Base-by-base conservation (phyloP, 2,888 invertebrate genomes). In the Suillia variegata region DNA sequence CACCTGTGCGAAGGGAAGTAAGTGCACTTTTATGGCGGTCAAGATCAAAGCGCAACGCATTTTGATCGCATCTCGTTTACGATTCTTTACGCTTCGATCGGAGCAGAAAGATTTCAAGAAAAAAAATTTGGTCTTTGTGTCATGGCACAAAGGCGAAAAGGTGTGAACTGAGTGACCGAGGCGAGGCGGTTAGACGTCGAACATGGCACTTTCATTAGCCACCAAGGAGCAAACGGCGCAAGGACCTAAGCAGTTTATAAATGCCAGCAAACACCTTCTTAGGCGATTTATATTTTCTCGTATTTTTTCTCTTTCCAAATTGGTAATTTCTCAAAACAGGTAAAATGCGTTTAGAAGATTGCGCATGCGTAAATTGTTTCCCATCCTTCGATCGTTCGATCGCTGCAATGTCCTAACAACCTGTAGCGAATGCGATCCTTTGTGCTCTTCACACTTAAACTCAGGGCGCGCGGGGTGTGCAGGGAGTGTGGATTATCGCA, bases 361-460 rank as follows among this genome's bases (percentile, higher is more conserved):
- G n/a, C n/a, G n/a, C n/a, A n/a, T n/a, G n/a, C n/a, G n/a, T n/a
- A n/a, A n/a, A n/a, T n/a, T n/a, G n/a, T n/a, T n/a, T n/a, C n/a
- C n/a, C n/a, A n/a, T n/a, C n/a, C n/a, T n/a, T n/a, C n/a, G n/a
- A n/a, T n/a, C n/a, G n/a, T n/a, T n/a, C n/a, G n/a, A n/a, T n/a
- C n/a, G n/a, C n/a, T n/a, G n/a, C n/a, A n/a, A n/a, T n/a, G 67
- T 45, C 70, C 71, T 75, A 76, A 76, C 76, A 68, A 76, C 63
- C 74, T 75, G 76, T 76, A 68, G 70, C 75, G 69, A 76, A 76
- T 76, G 70, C 58, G 21, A 54, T 63, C 64, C 59, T 69, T 65
- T 67, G 67, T 65, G n/a, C 50, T 2, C 22, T 20, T 17, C 4
- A 13, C n/a, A 4, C 3, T 13, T 38, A 5, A 13, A n/a, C 38